Base-by-base conservation (phyloP, 2,113 vertebrate species). In the Rynchops niger region DNA sequence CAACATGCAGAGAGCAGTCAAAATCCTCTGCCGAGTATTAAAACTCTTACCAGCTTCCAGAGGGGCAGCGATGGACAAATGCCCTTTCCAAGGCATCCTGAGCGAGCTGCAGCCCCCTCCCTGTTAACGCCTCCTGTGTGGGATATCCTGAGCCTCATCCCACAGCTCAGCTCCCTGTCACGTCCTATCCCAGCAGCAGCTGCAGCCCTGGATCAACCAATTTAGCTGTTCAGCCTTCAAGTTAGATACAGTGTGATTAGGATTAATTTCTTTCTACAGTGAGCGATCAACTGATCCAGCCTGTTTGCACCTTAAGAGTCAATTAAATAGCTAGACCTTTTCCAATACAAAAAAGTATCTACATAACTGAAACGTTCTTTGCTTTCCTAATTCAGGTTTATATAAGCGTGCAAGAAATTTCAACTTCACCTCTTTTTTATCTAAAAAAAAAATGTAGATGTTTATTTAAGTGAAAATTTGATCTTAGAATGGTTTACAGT, bases 361-460 rank as follows among this genome's bases (percentile, higher is more conserved):
- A 69, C 0, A 2, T 20, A 38, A 84, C 55, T 2, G 0, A 83
- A 69, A 36, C 6, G 7, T 22, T 62, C 36, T 29, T 90, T 0
- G 0, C 53, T 82, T 62, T 89, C 65, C 63, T 32, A 66, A 84
- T 45, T 62, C 50, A 61, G 17, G 17, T 78, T 67, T 73, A 53
- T 0, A 2, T 21, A 61, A 42, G 29, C 0, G 1, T 27, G 32
- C 11, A 80, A 76, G 82, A 72, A 49, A 47, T 65, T 29, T 52
- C 32, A 55, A 18, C 20, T 58, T 71, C 9, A 45, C 5, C 12
- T 73, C 32, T 56, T 67, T 36, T 84, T 87, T 38, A 32, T 32
- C 50, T 86, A n/a, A n/a, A n/a, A 86, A 43, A 77, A 47, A 65
- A 23, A 3, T 34, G 22, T 32, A 66, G 52, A 77, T 13, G 10